Evolutionary conservation across 2,113 vertebrate species (phyloP).

Genomic region (Columba janthina): DNA sequence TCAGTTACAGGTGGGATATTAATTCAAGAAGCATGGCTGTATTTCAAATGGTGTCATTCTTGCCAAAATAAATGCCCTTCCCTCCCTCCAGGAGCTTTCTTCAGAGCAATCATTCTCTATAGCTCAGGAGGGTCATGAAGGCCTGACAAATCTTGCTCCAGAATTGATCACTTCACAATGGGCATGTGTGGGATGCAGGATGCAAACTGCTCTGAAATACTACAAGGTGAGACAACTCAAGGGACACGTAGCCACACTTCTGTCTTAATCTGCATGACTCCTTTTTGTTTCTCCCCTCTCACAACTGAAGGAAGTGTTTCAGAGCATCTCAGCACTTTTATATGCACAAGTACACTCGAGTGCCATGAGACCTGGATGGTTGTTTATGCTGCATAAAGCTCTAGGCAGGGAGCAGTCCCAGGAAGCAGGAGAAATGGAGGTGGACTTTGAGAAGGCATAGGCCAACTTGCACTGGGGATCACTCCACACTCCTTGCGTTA

Average conservation of each 20-base stretch:
- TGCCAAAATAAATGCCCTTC: slow-evolving; percentile 19
- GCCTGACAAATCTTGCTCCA: background rate
- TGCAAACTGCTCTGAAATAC: background rate
- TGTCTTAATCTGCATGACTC: background rate
- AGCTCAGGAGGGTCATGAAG: background rate
- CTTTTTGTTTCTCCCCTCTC: background rate
- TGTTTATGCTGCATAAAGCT: background rate
- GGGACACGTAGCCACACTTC: background rate
- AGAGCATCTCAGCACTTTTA: background rate
- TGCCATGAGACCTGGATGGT: background rate
- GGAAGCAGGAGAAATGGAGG: background rate
- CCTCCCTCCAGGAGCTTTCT: background rate
- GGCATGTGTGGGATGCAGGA: background rate
- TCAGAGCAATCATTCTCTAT: slow-evolving; percentile 7
- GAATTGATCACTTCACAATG: background rate
- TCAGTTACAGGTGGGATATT: slow-evolving; percentile 2
- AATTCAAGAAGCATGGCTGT: background rate
- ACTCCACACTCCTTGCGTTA: background rate
- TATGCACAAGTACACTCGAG: background rate
- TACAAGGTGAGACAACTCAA: background rate
- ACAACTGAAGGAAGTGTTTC: background rate
- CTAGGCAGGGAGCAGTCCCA: background rate
- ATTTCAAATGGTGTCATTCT: slow-evolving; percentile 9
- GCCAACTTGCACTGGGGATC: background rate
- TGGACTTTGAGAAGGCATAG: background rate